Evolutionary conservation across 1,140 invertebrate genomes (phyloP).

Genomic region (Drosophila willistoni): DNA sequence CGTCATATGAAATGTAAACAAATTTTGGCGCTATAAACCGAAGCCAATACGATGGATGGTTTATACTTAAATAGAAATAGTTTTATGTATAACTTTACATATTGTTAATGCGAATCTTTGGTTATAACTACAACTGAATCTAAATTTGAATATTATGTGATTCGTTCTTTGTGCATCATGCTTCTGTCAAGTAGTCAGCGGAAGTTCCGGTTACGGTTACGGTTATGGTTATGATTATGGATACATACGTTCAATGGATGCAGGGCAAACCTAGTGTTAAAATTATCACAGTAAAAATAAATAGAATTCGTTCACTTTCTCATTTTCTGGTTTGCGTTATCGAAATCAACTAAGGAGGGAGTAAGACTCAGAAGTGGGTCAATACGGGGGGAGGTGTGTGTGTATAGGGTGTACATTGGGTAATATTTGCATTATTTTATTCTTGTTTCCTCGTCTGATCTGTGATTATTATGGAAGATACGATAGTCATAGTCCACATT

Average conservation of each 20-base stretch:
- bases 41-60: slow-evolving; percentile 36
- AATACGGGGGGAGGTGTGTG: background rate
- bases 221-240: slow-evolving; percentile 23
- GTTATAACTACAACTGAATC: slow-evolving; percentile 77
- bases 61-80: slow-evolving; percentile 22
- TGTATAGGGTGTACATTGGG: background rate
- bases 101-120: slow-evolving; percentile 55
- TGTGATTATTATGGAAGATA: slow-evolving; percentile 81
- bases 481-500: slow-evolving; percentile 83
- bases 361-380: slow-evolving; percentile 10
- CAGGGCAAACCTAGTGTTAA: slow-evolving; percentile 45
- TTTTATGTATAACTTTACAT: background rate
- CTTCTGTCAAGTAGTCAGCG: slow-evolving; percentile 22
- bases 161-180: slow-evolving; percentile 25
- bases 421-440: slow-evolving; percentile 1
- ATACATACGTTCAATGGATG: slow-evolving; percentile 22
- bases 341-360: slow-evolving; percentile 54
- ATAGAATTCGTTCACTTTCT: slow-evolving; percentile 56
- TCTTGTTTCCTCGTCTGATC: slow-evolving; percentile 12
- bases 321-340: slow-evolving; percentile 42
- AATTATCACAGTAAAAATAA: slow-evolving; percentile 80
- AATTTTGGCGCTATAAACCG: slow-evolving; percentile 64
- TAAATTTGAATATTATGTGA: slow-evolving; percentile 46
- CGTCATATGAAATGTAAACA: slow-evolving; percentile 55
- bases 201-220: slow-evolving; percentile 29